phyloP scores from a whole-genome alignment of 2,797 vertebrate species.

The Pteropus rufus region DNA sequence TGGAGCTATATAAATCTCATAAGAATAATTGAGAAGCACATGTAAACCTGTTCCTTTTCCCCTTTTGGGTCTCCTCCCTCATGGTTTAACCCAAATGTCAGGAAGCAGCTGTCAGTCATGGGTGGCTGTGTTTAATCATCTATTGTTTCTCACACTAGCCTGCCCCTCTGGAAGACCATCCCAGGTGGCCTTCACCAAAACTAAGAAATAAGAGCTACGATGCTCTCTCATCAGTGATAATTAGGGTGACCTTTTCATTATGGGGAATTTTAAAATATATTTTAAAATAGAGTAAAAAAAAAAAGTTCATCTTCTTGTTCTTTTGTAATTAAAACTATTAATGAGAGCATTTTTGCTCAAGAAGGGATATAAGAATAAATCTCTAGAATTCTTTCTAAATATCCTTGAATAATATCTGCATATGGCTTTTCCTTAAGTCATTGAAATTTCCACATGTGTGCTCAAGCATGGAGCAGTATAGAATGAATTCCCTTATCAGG shows the following conservation, averaged over 20 bases:
- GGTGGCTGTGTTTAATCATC: conserved; percentile 53
- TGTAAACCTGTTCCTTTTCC: conserved; percentile 46
- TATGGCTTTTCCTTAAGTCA: conserved; percentile 36
- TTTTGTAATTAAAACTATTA: conserved; percentile 25
- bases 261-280: conserved; percentile 29
- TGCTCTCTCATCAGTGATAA: conserved; percentile 27
- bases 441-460: conserved; percentile 55
- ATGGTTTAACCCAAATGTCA: conserved; percentile 16
- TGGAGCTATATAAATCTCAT: conserved; percentile 65
- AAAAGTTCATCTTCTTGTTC: background rate
- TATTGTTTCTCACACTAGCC: conserved; percentile 42
- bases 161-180: background rate
- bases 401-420: conserved; percentile 44
- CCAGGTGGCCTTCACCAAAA: conserved; percentile 13
- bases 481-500: conserved; percentile 49
- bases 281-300: conserved; percentile 27
- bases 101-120: conserved; percentile 65
- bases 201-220: background rate
- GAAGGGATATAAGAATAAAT: background rate
- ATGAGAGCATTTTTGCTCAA: background rate
- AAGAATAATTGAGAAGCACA: conserved; percentile 60
- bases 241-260: conserved; percentile 51
- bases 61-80: conserved; percentile 29
- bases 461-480: background rate
- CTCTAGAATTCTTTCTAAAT: conserved; percentile 16